Base-by-base conservation (phyloP, 1,140 invertebrate genomes). In the Pseudomyrmex gracilis region DNA sequence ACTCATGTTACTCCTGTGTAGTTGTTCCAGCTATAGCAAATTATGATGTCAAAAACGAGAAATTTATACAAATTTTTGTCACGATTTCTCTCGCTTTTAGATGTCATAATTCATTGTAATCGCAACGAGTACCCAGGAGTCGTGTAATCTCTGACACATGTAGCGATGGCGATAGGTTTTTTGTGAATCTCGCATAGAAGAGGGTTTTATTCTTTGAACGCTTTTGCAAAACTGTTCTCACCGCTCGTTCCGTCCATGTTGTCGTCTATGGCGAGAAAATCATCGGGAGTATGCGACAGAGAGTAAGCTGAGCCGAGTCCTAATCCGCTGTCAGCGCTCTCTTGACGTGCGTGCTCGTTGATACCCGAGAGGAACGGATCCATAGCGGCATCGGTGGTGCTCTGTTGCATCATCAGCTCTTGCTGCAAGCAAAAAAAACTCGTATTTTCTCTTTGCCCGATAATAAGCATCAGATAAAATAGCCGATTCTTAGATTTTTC, bases 261-360 rank as follows among this genome's bases (percentile, higher is more conserved):
- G 89, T 98, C 98, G 92, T 98, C 98, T 93, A 98, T 97, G 57
- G 96, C 95, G 68, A 99, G 96, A 94, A 98, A 98, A 94, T 98
- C 98, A 94, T 99, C 98, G 15, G 98, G 98, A 71, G 98, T 98
- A 92, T 98, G 97, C 66, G 98, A 97, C 93, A 98, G 95, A 53
- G 97, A 98, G 94, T 98, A 98, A 61, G 96, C 97, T 47, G 96
- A 96, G 2, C 96, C 96, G 95, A 98, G 96, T 89, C 98, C 98
- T 49, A 99, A 95, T 58, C 98, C 98, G 93, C 97, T 98, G 93
- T 99, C 98, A 22, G 97, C 97, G 17, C 98, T 98, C 93, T 99
- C 98, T 94, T 99, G 98, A 77, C 98, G 95, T 71, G 97, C 97
- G 93, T 99, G 98, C 90, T 98, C 97, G 68, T 96, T 96, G 66